A percentile compares a stretch with the other conserved stretches of the same genome.
Conservation (phyloP, 2,888 invertebrate species). For the Volucella inflata region DNA sequence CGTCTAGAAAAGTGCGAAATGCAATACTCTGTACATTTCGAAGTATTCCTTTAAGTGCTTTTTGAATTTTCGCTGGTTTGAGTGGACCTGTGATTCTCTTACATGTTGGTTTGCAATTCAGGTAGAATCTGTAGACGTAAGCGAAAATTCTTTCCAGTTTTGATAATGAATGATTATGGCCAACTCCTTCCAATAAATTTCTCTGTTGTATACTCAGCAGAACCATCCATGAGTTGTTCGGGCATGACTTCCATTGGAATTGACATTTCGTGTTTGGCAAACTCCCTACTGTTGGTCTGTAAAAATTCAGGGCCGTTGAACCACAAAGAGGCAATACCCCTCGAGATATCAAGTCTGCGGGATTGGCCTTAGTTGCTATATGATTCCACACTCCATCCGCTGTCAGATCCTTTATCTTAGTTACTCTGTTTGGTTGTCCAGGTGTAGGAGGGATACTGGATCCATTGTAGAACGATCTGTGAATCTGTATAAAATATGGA, state of each 20-base stretch:
- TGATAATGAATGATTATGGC: background rate
- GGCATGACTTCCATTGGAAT: too few relatives aligned
- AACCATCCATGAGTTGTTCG: too few relatives aligned
- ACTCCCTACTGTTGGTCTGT: too few relatives aligned
- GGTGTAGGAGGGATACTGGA: too few relatives aligned
- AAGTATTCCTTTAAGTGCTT: background rate
- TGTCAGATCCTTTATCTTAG: too few relatives aligned
- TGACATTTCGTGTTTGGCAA: too few relatives aligned
- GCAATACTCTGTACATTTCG: constrained; percentile 1
- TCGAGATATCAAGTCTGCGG: background rate
- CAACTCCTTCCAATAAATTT: background rate
- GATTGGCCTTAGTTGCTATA: background rate
- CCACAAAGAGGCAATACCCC: background rate
- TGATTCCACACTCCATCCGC: background rate
- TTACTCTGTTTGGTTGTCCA: too few relatives aligned
- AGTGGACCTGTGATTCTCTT: background rate
- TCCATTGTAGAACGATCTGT: too few relatives aligned
- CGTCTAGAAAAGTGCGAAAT: background rate
- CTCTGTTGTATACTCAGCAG: background rate
- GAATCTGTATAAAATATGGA: too few relatives aligned
- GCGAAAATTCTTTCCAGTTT: constrained; percentile 13
- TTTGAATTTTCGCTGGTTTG: background rate
- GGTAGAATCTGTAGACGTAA: background rate
- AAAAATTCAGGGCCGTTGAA: too few relatives aligned
- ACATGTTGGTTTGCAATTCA: too few relatives aligned